Evolutionary conservation across 2,888 invertebrate species (phyloP).

Genomic region (Tyria jacobaeae): DNA sequence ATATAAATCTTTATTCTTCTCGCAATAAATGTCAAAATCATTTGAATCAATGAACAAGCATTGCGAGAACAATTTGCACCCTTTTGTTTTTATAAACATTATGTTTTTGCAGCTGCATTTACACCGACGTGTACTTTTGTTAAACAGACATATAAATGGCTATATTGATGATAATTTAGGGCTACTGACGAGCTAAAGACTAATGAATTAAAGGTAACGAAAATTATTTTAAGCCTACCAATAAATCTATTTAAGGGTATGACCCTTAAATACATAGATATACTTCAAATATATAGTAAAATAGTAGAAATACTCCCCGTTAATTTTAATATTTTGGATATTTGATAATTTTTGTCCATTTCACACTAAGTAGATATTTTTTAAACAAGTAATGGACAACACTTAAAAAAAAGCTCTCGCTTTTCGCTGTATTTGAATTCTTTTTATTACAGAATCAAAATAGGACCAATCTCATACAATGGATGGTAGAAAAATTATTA

Average conservation of each 20-base stretch:
- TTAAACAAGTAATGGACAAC: no score
- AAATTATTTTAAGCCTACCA: background rate
- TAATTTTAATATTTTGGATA: no score
- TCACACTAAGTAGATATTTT: no score
- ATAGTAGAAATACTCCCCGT: no score
- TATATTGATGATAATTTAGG: conserved; percentile 4
- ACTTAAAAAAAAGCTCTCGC: no score
- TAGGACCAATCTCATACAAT: no score
- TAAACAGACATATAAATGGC: background rate
- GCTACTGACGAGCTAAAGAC: background rate
- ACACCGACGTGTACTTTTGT: conserved; percentile 36
- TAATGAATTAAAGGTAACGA: background rate
- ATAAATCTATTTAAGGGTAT: background rate
- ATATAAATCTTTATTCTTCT: conserved; percentile 41
- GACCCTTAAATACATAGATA: no score
- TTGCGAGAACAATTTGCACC: conserved; percentile 57
- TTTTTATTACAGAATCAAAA: no score
- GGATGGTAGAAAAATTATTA: no score
- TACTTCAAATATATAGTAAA: no score
- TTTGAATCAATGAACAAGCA: conserved; percentile 41
- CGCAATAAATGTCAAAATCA: conserved; percentile 45
- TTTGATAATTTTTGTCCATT: no score
- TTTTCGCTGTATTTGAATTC: no score
- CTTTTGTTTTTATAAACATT: conserved; percentile 54
- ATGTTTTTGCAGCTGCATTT: conserved; percentile 42